Percentiles rank a stretch among this genome's conserved stretches.
phyloP scores from a whole-genome alignment of 2,888 invertebrate genomes.

The Agrotis clavis region DNA sequence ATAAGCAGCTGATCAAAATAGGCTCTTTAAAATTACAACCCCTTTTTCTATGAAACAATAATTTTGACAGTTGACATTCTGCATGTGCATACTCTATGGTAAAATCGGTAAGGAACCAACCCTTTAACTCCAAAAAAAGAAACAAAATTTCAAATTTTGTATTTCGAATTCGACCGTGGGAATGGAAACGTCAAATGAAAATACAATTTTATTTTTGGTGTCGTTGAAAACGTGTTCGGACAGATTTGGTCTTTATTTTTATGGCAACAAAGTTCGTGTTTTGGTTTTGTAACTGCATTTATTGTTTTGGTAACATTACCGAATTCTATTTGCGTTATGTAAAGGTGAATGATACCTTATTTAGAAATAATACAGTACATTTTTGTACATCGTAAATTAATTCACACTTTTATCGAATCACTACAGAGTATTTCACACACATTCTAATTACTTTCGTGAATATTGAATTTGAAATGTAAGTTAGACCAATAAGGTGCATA shows the following conservation, averaged over 20 bases:
- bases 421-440: slow-evolving; percentile 54
- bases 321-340: slow-evolving; percentile 34
- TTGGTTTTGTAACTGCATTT: slow-evolving; percentile 44
- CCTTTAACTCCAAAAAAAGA: slow-evolving; percentile 37
- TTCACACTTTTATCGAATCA: slow-evolving; percentile 40
- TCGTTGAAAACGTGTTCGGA: slow-evolving; percentile 1
- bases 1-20: slow-evolving; percentile 47
- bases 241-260: slow-evolving; percentile 47
- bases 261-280: slow-evolving; percentile 31
- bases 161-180: slow-evolving; percentile 63
- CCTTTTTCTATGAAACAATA: slow-evolving; percentile 17
- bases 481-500: slow-evolving; percentile 10
- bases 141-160: slow-evolving; percentile 51
- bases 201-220: slow-evolving; percentile 32
- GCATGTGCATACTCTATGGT: slow-evolving; percentile 23
- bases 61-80: slow-evolving; percentile 8
- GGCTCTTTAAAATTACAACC: slow-evolving; percentile 13
- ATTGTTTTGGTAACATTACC: slow-evolving; percentile 29
- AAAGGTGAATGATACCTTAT: slow-evolving; percentile 35
- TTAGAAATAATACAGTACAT: slow-evolving; percentile 29
- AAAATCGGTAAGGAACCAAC: slow-evolving; percentile 28
- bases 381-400: slow-evolving; percentile 29
- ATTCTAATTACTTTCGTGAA: slow-evolving; percentile 44
- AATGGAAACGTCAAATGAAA: slow-evolving; percentile 62
- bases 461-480: slow-evolving; percentile 45